A percentile compares a stretch with the other conserved stretches of the same genome.
Evolutionary conservation across 1,140 invertebrate species (phyloP).

Genomic region (Arion vulgaris): DNA sequence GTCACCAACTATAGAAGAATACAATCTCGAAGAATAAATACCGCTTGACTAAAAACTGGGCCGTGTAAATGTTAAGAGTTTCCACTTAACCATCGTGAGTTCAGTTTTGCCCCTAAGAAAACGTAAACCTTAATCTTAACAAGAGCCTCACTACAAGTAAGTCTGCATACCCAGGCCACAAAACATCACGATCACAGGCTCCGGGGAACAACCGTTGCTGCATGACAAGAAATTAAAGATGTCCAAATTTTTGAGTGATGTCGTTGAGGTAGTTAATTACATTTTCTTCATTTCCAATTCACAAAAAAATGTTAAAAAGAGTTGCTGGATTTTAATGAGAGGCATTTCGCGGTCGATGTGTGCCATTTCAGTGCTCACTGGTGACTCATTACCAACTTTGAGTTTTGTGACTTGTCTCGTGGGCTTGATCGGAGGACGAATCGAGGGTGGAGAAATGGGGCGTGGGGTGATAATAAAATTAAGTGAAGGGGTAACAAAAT

Average conservation of each 20-base stretch:
- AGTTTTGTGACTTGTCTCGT: neutral
- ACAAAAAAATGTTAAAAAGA: neutral
- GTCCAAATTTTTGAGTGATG: neutral
- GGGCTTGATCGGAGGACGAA: neutral
- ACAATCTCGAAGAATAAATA: no score
- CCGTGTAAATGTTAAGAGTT: no score
- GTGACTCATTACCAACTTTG: slow-evolving; percentile 15
- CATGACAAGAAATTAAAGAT: neutral
- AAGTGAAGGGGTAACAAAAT: slow-evolving; percentile 6
- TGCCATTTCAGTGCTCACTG: neutral
- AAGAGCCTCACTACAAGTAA: neutral
- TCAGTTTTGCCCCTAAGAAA: no score
- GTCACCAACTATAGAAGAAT: no score
- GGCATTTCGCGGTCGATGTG: neutral
- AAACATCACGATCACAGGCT: neutral
- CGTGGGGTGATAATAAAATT: slow-evolving; percentile 6
- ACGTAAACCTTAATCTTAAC: neutral
- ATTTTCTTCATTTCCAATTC: slow-evolving; percentile 24
- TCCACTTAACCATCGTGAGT: no score
- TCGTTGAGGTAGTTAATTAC: neutral
- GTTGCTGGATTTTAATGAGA: neutral
- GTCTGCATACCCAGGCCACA: neutral
- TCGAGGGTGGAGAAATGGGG: neutral
- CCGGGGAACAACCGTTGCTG: neutral
- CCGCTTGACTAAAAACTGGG: no score